Conservation (phyloP, 1,140 invertebrate genomes). For the Polypedilum vanderplanki region DNA sequence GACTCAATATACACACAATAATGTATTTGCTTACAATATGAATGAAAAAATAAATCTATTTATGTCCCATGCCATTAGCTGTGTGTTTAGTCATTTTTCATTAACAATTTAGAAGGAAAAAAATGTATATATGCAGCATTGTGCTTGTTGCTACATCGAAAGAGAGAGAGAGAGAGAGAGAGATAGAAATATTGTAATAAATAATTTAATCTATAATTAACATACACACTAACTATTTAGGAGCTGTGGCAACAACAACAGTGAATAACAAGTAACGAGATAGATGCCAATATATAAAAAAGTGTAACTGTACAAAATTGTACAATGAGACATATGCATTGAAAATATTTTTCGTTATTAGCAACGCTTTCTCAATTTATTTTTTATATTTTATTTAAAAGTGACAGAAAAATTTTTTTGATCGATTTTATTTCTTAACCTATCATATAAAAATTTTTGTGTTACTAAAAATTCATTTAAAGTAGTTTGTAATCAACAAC, state of each 20-base stretch:
- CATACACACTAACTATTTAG: not conserved
- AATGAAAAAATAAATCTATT: slow-evolving; percentile 16
- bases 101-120: slow-evolving; percentile 6
- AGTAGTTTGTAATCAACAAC: not conserved
- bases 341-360: not conserved
- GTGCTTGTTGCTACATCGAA: not conserved
- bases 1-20: slow-evolving; percentile 13
- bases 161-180: no score
- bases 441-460: no score
- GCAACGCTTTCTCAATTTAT: not conserved
- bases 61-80: slow-evolving; percentile 15
- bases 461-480: no score
- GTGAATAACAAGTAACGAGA: no score
- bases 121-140: not conserved
- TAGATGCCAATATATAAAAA: not conserved
- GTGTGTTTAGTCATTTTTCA: slow-evolving; percentile 10
- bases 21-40: no score
- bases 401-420: no score
- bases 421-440: no score
- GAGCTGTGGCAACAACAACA: not conserved
- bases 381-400: no score
- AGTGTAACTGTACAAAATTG: not conserved
- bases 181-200: slow-evolving; percentile 4
- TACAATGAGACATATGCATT: not conserved
- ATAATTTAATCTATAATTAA: slow-evolving; percentile 26